Conservation (phyloP, 2,888 invertebrate species). For the Leucophora obtusa region DNA sequence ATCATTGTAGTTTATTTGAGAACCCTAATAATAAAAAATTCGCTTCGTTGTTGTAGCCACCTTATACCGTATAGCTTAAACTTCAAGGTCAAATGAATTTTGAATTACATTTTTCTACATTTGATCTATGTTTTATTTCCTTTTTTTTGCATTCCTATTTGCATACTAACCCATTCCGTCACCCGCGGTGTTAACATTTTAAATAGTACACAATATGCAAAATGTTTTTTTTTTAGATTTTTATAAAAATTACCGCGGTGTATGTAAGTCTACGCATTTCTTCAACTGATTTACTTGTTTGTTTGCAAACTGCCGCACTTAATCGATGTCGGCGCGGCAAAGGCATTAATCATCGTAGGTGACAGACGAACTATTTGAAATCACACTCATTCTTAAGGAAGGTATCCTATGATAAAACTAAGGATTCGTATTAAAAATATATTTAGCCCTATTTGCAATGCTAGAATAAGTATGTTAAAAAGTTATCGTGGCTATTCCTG, state of each 20-base stretch:
- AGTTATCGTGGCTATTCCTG: too few relatives aligned
- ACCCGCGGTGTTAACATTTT: constrained; percentile 51
- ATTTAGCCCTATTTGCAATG: too few relatives aligned
- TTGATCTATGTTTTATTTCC: constrained; percentile 14
- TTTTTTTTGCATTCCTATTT: constrained; percentile 16
- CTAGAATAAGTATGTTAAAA: too few relatives aligned
- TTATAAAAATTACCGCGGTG: constrained; percentile 35
- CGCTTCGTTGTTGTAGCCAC: too few relatives aligned
- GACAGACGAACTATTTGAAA: constrained; percentile 50
- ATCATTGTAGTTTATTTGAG: too few relatives aligned
- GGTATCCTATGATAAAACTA: too few relatives aligned
- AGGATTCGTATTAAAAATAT: too few relatives aligned
- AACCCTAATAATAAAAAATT: too few relatives aligned
- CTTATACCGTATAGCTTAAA: neutral
- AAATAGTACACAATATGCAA: constrained; percentile 13
- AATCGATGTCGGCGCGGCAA: constrained; percentile 58
- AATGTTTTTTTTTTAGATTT: neutral
- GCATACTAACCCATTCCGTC: constrained; percentile 48
- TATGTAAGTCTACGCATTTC: constrained; percentile 56
- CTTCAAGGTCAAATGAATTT: constrained; percentile 43
- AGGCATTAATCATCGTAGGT: constrained; percentile 56
- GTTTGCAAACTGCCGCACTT: constrained; percentile 50
- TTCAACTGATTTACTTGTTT: constrained; percentile 32
- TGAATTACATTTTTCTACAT: constrained; percentile 11
- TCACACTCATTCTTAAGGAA: constrained; percentile 8